Percentiles rank a stretch among this genome's conserved stretches.
Conservation (phyloP, 2,888 invertebrate species). For the Coelinius sp. region DNA sequence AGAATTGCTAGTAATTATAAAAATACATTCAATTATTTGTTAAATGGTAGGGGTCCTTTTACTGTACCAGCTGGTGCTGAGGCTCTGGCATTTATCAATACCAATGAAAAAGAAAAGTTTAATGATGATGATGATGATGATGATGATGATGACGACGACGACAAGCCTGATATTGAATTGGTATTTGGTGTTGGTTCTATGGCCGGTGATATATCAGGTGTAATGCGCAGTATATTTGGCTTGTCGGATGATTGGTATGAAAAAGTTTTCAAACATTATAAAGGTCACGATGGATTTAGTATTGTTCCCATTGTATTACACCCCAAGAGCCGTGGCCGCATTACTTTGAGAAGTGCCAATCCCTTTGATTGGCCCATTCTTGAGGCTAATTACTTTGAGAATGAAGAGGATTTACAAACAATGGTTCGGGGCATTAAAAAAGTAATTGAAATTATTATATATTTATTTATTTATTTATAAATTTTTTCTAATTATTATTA, state of each 20-base stretch:
- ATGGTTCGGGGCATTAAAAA: slow-evolving; percentile 83
- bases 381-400: slow-evolving; percentile 85
- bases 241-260: slow-evolving; percentile 76
- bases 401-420: slow-evolving; percentile 80
- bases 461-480: background rate
- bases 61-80: slow-evolving; percentile 86
- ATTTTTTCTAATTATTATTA: background rate
- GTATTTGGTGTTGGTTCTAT: slow-evolving; percentile 85
- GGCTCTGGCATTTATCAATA: slow-evolving; percentile 82
- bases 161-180: slow-evolving; percentile 84
- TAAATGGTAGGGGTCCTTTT: slow-evolving; percentile 79
- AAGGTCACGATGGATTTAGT: slow-evolving; percentile 75
- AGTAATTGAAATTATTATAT: slow-evolving; percentile 67
- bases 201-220: slow-evolving; percentile 81
- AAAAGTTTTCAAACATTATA: slow-evolving; percentile 73
- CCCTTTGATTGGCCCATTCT: slow-evolving; percentile 84
- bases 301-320: slow-evolving; percentile 82
- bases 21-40: slow-evolving; percentile 76
- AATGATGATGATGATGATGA: background rate
- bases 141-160: slow-evolving; percentile 45
- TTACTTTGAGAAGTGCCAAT: slow-evolving; percentile 79
- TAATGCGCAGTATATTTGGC: slow-evolving; percentile 77
- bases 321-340: slow-evolving; percentile 82
- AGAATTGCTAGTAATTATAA: slow-evolving; percentile 71
- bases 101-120: slow-evolving; percentile 72